A percentile compares a stretch with the other conserved stretches of the same genome.
Evolutionary conservation across 2,888 invertebrate genomes (phyloP).

Genomic region (Pardosa pseudoannulata): DNA sequence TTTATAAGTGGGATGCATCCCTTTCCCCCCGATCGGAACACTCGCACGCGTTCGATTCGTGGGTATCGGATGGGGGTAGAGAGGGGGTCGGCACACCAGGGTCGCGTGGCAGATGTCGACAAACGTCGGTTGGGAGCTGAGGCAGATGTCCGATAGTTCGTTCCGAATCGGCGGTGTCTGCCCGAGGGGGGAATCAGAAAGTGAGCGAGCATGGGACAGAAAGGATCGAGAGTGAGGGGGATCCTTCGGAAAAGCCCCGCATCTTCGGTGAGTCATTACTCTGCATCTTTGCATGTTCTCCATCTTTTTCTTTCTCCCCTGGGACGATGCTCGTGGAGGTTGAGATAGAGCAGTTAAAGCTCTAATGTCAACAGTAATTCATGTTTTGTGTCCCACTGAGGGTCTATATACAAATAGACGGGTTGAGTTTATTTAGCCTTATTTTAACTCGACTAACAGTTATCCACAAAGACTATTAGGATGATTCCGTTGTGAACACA

Average conservation of each 20-base stretch:
- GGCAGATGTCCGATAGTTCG: slow-evolving; percentile 49
- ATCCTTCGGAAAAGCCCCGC: slow-evolving; percentile 39
- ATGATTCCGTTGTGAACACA: too few species aligned
- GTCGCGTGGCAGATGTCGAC: slow-evolving; percentile 69
- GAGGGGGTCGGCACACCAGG: not conserved
- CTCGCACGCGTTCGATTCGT: slow-evolving; percentile 17
- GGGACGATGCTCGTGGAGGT: too few species aligned
- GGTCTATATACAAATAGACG: too few species aligned
- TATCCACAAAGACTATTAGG: too few species aligned
- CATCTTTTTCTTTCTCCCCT: not conserved
- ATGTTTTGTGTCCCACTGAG: too few species aligned
- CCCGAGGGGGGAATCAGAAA: slow-evolving; percentile 23
- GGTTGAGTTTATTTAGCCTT: too few species aligned
- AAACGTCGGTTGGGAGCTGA: slow-evolving; percentile 56
- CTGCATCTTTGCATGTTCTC: not conserved
- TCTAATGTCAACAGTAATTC: too few species aligned
- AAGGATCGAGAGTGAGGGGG: slow-evolving; percentile 55
- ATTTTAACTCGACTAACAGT: too few species aligned
- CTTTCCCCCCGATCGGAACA: not conserved
- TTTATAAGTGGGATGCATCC: not conserved
- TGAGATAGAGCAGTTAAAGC: too few species aligned
- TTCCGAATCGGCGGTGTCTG: not conserved
- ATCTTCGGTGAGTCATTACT: slow-evolving; percentile 48
- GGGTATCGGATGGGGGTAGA: not conserved
- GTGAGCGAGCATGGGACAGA: slow-evolving; percentile 65